Evolutionary conservation across 2,113 vertebrate genomes (phyloP), one percentile per base, ranked within the genome.

Genomic region (Manacus vitellinus): DNA sequence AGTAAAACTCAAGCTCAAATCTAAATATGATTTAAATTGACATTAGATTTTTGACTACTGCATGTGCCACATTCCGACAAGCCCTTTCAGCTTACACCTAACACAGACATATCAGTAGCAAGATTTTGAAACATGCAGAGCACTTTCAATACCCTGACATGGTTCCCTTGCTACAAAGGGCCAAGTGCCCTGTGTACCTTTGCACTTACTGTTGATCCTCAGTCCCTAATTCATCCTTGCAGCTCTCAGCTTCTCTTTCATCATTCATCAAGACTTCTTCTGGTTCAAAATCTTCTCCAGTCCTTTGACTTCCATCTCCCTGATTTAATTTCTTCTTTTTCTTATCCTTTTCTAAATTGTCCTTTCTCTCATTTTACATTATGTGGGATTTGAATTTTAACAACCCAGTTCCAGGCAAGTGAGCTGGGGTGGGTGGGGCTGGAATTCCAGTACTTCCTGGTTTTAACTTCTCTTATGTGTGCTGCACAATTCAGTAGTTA

Each of bases 31-130:
- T 68, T 73, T 68, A 56, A 79, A 67, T 56, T 30, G 3, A 37
- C 14, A 7, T 65, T 54, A 55, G 25, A 11, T n/a, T 43, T 35
- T 67, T 0, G 0, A 43, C 25, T 8, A 39, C 13, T 8, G 9
- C n/a, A 20, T 35, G 15, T 56, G 68, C 11, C 39, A 25, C 41
- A 7, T 59, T 77, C 61, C 14, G 14, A 49, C 24, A 73, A 89
- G 7, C 22, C 58, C 55, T 68, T 58, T 58, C 37, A 76, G 37
- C 9, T 89, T 65, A 28, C 33, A 59, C 15, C 15, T 37, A 37
- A 30, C 18, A 44, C 21, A 78, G 35, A 33, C 6, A 2, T 28
- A 59, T 21, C n/a, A n/a, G 59, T 30, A 66, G 15, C 15, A 72
- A 43, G 58, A n/a, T 61, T 22, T 37, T 78, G 18, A 78, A 33